Base-by-base conservation (phyloP, 2,113 vertebrate genomes). In the Numida meleagris region DNA sequence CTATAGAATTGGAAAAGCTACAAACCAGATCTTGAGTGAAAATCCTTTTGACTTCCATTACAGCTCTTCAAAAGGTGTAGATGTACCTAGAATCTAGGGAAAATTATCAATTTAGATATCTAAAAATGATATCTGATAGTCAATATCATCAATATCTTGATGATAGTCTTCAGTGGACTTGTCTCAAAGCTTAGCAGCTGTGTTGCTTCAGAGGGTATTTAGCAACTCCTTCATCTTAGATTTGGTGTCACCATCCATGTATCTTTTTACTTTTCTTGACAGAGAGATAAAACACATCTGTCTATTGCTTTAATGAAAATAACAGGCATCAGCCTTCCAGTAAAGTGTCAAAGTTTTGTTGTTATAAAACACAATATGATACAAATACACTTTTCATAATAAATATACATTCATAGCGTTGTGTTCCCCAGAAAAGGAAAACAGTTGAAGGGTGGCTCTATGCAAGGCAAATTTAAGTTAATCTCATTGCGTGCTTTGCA, bases 371-470 rank as follows among this genome's bases (percentile, higher is more conserved):
- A 67, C 71, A 84, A 57, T 14, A 62, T 2, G 7, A 73, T 55
- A 12, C 14, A 80, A 80, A 87, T 27, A 63, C 0, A 1, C 43
- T 70, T 92, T 76, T 33, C 38, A 14, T 29, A 31, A 17, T 34
- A 48, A 10, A 8, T 5, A 4, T 19, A 9, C 2, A 14, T 77
- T 73, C 63, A 70, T 4, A 62, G 48, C 23, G 48, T 11, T 50
- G 8, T 5, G 67, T 34, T 10, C 9, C 7, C 14, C 33, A 50
- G 0, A 4, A 74, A 59, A 62, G 2, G 17, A 85, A 80, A 58
- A 0, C 0, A 0, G 21, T 16, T 73, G 62, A 70, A 76, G 6
- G 12, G 63, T 18, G 59, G 21, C 4, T 89, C 16, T 38, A 6
- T 7, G 11, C 0, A 0, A 89, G 25, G 59, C 13, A 88, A 34